Conservation (phyloP, 2,113 vertebrate species). For the Sterrhoptilus dennistouni region DNA sequence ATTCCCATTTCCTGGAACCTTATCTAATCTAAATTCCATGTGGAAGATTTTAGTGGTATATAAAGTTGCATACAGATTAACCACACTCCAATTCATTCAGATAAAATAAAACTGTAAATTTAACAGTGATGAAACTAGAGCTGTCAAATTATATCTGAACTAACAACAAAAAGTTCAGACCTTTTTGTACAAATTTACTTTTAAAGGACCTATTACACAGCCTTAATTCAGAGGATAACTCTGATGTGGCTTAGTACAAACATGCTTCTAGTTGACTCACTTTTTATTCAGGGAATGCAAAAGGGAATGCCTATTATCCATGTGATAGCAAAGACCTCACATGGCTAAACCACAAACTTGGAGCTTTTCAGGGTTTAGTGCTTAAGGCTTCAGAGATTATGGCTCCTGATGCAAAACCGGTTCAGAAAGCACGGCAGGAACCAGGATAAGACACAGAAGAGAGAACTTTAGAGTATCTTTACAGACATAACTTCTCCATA, state of each 20-base stretch:
- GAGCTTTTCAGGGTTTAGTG: background rate
- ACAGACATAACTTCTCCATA: background rate
- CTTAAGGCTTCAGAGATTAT: background rate
- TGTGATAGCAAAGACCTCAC: slow-evolving; percentile 27
- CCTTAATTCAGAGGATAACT: background rate
- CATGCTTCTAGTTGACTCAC: background rate
- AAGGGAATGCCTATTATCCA: slow-evolving; percentile 6
- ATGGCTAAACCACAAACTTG: background rate
- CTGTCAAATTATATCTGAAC: background rate
- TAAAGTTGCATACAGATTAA: slow-evolving; percentile 1
- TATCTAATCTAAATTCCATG: slow-evolving; percentile 37
- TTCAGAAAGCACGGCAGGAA: background rate
- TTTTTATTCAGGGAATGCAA: background rate
- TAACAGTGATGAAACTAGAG: background rate
- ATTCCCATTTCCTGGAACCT: slow-evolving; percentile 17
- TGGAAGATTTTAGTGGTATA: slow-evolving; percentile 2
- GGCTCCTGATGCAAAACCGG: background rate
- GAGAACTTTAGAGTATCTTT: background rate
- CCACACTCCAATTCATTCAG: background rate
- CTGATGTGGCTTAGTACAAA: slow-evolving; percentile 28
- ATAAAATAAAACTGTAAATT: background rate
- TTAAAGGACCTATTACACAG: background rate
- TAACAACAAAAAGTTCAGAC: background rate
- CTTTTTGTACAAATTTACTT: background rate
- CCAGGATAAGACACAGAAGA: background rate